Evolutionary conservation across 1,140 invertebrate genomes (phyloP), one percentile per base, ranked within the genome.

Genomic region (Caenorhabditis remanei): DNA sequence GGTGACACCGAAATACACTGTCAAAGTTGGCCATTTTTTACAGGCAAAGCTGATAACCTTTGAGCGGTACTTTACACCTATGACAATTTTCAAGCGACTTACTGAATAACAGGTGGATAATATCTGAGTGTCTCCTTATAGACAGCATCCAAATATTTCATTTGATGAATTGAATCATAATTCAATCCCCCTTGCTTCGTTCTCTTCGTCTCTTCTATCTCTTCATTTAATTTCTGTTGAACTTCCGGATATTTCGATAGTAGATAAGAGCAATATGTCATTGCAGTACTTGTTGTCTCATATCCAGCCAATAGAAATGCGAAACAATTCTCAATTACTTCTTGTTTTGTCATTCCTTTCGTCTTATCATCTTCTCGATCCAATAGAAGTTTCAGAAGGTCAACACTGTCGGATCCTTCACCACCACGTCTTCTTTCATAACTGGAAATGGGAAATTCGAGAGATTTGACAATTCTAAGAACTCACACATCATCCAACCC

Each of bases 231-330:
- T 87, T 89, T 91, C 4, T 94, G 90, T 88, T 94, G 94, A 46
- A 91, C 87, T 4, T 94, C 92, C n/a, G 87, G 92, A 89, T 94
- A 87, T 41, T 90, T 90, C 8, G 94, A 93, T 43, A 94, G 84
- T 8, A 90, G 58, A 85, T 93, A 94, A 8, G 92, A 87, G 32
- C 91, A 87, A 82, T 92, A 93, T 1, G 93, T 89, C 40, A 94
- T 83, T 24, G 92, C 91, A 0, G 87, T 93, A 4, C 93, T 89
- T 13, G 93, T 94, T 0, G 94, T 94, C 56, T 94, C 94, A 86
- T 93, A 94, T 13, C 94, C 94, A 84, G 93, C 94, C 56, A 94
- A 82, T 56, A 93, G 92, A 85, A 94, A 93, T 3, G 94, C 21
- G 32, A 89, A 90, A 79, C 89, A 90, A 55, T 90, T 89, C 82